Conservation (phyloP, 2,797 vertebrate genomes). For the Danio aesculapii region DNA sequence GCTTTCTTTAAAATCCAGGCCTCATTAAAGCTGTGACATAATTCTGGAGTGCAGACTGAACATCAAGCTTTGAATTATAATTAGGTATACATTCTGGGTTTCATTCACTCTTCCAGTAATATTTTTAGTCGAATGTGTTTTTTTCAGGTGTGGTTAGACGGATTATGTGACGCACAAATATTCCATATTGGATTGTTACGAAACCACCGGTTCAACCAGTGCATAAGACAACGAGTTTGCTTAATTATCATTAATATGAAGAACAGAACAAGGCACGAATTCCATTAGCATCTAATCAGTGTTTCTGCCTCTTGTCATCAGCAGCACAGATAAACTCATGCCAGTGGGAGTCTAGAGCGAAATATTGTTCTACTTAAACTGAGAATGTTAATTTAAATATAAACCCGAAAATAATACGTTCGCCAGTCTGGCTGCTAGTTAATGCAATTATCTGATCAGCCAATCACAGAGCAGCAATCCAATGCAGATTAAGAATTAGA, state of each 20-base stretch:
- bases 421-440: too few relatives aligned
- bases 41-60: background rate
- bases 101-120: background rate
- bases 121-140: background rate
- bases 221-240: constrained; percentile 20
- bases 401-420: background rate
- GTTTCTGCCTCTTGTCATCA: constrained; percentile 31
- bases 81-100: background rate
- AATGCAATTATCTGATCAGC: too few relatives aligned
- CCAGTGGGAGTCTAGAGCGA: constrained; percentile 30
- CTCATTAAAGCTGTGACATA: background rate
- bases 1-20: background rate
- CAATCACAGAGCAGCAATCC: too few relatives aligned
- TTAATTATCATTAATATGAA: constrained; percentile 54
- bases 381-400: background rate
- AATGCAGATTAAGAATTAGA: too few relatives aligned
- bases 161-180: background rate
- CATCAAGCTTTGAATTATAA: background rate
- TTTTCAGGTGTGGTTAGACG: background rate
- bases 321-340: constrained; percentile 45
- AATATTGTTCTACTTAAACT: background rate
- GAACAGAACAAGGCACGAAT: constrained; percentile 40
- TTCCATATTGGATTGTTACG: constrained; percentile 23
- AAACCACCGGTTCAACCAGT: constrained; percentile 5
- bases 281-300: constrained; percentile 55